phyloP scores from a whole-genome alignment of 2,888 invertebrate genomes.

The Stegana nigrithorax region DNA sequence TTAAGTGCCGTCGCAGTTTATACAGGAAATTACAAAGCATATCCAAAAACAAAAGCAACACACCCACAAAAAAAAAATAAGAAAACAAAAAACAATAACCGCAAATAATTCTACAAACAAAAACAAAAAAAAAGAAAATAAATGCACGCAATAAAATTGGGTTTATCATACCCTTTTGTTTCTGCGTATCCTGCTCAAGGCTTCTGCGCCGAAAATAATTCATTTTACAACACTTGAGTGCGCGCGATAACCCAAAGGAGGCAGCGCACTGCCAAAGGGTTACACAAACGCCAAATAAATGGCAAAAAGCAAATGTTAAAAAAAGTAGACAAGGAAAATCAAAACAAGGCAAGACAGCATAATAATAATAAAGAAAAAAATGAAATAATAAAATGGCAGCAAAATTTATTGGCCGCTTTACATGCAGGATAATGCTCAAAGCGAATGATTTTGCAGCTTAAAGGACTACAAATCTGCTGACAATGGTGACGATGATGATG shows the following conservation, averaged over 20 bases:
- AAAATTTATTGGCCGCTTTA: conserved; percentile 32
- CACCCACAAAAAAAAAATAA: not conserved
- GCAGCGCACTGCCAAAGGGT: not conserved
- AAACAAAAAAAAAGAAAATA: too few relatives aligned
- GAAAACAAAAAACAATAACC: conserved; percentile 16
- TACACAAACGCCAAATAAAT: not conserved
- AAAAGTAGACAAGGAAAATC: not conserved
- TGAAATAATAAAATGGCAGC: conserved; percentile 17
- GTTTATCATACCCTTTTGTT: conserved; percentile 6
- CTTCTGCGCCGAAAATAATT: conserved; percentile 6
- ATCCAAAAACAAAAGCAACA: not conserved
- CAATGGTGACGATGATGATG: too few relatives aligned
- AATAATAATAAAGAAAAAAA: too few relatives aligned
- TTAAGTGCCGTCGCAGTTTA: conserved; percentile 7
- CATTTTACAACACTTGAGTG: conserved; percentile 15
- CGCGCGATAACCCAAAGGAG: conserved; percentile 1
- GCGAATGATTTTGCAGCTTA: conserved; percentile 19
- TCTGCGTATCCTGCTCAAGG: too few relatives aligned
- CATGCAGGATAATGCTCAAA: not conserved
- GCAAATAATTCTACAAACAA: not conserved
- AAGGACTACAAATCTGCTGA: conserved; percentile 13
- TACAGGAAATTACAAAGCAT: conserved; percentile 1
- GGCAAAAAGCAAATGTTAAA: not conserved
- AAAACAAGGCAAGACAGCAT: too few relatives aligned
- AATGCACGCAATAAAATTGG: conserved; percentile 14